Conservation (phyloP, 2,113 vertebrate species). For the Nothocercus julius region DNA sequence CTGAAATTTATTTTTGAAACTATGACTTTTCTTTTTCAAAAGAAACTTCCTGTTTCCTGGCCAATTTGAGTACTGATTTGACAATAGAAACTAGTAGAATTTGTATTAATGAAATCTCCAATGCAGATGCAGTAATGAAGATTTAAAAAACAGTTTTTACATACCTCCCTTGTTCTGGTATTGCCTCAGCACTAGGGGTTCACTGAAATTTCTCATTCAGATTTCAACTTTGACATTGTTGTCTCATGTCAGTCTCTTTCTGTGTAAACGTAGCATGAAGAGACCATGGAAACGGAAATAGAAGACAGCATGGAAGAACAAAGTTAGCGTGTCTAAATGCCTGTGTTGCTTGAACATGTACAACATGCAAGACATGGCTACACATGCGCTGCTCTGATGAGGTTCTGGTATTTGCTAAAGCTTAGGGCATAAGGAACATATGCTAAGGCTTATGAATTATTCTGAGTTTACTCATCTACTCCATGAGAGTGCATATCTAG, state of each 20-base stretch:
- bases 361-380: neutral
- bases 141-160: neutral
- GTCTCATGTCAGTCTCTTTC: neutral
- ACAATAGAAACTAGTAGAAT: conserved; percentile 32
- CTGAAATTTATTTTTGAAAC: conserved; percentile 48
- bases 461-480: neutral
- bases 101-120: neutral
- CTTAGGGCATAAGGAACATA: neutral
- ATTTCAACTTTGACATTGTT: neutral
- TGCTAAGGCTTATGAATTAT: neutral
- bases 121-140: neutral
- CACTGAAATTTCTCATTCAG: conserved; percentile 5
- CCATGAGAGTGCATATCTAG: neutral
- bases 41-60: conserved; percentile 25
- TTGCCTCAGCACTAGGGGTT: neutral
- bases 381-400: neutral
- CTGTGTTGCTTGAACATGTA: neutral
- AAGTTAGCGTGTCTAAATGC: neutral
- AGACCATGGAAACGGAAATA: neutral
- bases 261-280: neutral
- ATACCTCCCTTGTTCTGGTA: neutral
- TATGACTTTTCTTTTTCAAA: neutral
- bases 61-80: conserved; percentile 25
- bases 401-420: neutral
- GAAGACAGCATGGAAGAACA: neutral